A percentile compares a stretch with the other conserved stretches of the same genome.
These are phyloP conservation scores for Cephalopterus ornatus DNA, from an alignment of 2,113 vertebrate genomes.

Conservation along the genomic window DNA sequence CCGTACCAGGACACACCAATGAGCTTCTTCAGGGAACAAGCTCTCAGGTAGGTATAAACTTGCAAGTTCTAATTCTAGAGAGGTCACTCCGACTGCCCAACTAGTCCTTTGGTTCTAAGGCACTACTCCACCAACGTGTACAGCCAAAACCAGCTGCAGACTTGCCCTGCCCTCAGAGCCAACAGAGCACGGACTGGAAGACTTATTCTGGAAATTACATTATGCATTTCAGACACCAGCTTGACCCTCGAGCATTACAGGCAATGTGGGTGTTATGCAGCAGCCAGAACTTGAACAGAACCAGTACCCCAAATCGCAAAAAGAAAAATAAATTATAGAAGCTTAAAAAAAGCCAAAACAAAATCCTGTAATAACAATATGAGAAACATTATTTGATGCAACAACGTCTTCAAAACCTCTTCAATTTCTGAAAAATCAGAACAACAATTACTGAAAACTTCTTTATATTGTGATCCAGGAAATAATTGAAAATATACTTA, in stretches of 20 bases:
- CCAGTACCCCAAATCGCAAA: background rate
- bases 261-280: background rate
- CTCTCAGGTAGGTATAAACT: background rate
- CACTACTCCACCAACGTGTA: background rate
- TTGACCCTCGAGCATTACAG: background rate
- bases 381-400: background rate
- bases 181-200: background rate
- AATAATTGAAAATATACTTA: background rate
- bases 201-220: background rate
- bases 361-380: background rate
- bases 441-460: background rate
- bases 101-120: background rate
- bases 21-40: no score
- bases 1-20: fast-evolving
- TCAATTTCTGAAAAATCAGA: background rate
- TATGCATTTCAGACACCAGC: background rate
- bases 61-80: background rate
- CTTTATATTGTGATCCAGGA: background rate
- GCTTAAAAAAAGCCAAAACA: background rate
- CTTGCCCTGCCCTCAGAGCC: no score
- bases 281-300: background rate
- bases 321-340: background rate
- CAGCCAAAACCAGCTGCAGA: background rate
- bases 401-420: background rate
- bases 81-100: background rate